phyloP scores from a whole-genome alignment of 2,888 invertebrate genomes.

The Pollenia griseotomentosa region DNA sequence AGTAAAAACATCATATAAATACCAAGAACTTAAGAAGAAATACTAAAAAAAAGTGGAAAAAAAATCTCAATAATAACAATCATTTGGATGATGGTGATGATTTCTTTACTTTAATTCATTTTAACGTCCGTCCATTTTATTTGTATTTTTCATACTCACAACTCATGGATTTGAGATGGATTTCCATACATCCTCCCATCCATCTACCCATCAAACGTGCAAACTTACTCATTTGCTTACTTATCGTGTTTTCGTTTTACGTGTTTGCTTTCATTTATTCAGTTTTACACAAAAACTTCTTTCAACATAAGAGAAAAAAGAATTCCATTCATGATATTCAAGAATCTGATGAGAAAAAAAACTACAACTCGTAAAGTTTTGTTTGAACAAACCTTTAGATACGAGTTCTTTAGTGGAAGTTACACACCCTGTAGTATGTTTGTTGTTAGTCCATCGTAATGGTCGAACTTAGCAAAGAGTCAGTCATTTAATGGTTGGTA shows the following conservation, averaged over 20 bases:
- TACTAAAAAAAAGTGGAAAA: slow-evolving; percentile 22
- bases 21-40: slow-evolving; percentile 29
- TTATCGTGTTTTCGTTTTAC: slow-evolving; percentile 2
- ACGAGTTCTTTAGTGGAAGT: background rate
- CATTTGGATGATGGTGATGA: slow-evolving; percentile 45
- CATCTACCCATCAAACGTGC: slow-evolving; percentile 23
- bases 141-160: slow-evolving; percentile 11
- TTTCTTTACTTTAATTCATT: slow-evolving; percentile 40
- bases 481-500: slow-evolving; percentile 28
- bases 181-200: slow-evolving; percentile 3
- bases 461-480: slow-evolving; percentile 13
- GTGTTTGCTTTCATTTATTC: slow-evolving; percentile 18
- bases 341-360: slow-evolving; percentile 8
- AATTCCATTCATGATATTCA: slow-evolving; percentile 38
- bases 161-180: slow-evolving; percentile 14
- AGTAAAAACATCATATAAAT: slow-evolving; percentile 26
- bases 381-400: slow-evolving; percentile 26
- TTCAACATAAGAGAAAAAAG: background rate
- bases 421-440: background rate
- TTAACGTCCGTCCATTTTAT: slow-evolving; percentile 16
- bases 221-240: slow-evolving; percentile 48
- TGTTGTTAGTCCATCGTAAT: slow-evolving; percentile 4
- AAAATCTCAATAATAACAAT: slow-evolving; percentile 48
- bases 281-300: background rate
- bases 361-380: slow-evolving; percentile 8